A percentile compares a stretch with the other conserved stretches of the same genome.
Conservation (phyloP, 2,797 vertebrate species). For the Siniperca scherzeri region DNA sequence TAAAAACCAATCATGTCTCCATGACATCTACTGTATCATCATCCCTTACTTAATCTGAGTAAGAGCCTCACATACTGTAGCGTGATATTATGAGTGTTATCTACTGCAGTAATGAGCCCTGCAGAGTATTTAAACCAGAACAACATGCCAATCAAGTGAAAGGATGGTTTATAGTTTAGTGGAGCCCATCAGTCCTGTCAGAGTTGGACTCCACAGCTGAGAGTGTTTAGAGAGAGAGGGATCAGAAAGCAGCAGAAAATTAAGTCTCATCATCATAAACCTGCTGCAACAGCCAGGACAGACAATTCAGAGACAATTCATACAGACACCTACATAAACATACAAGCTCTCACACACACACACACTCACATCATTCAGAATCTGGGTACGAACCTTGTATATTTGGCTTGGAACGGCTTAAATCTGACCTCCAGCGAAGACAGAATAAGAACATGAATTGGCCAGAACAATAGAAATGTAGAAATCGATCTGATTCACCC, state of each 20-base stretch:
- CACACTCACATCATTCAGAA: conserved; percentile 29
- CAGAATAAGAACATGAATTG: conserved; percentile 34
- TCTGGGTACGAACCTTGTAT: conserved; percentile 38
- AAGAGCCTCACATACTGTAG: conserved; percentile 16
- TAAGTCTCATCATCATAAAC: conserved; percentile 54
- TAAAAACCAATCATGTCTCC: conserved; percentile 41
- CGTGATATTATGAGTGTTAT: conserved; percentile 45
- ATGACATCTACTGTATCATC: conserved; percentile 34
- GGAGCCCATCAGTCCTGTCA: conserved; percentile 44
- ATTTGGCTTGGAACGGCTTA: conserved; percentile 53
- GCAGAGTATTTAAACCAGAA: conserved; percentile 52
- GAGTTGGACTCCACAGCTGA: conserved; percentile 58
- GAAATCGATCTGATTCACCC: conserved; percentile 51
- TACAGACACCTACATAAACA: conserved; percentile 55
- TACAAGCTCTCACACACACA: conserved; percentile 23
- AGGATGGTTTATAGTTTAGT: conserved; percentile 49
- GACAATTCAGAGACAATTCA: conserved; percentile 53
- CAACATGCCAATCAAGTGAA: conserved; percentile 57
- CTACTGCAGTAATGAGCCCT: conserved; percentile 49
- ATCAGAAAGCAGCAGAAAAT: conserved; percentile 37
- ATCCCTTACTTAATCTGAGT: conserved; percentile 14
- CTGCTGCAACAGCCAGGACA: conserved; percentile 42
- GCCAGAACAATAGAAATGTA: conserved; percentile 66
- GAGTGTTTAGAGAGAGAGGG: conserved; percentile 58
- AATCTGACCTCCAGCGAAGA: conserved; percentile 57